Evolutionary conservation across 2,888 invertebrate species (phyloP).

Genomic region (Tetragonula carbonaria): DNA sequence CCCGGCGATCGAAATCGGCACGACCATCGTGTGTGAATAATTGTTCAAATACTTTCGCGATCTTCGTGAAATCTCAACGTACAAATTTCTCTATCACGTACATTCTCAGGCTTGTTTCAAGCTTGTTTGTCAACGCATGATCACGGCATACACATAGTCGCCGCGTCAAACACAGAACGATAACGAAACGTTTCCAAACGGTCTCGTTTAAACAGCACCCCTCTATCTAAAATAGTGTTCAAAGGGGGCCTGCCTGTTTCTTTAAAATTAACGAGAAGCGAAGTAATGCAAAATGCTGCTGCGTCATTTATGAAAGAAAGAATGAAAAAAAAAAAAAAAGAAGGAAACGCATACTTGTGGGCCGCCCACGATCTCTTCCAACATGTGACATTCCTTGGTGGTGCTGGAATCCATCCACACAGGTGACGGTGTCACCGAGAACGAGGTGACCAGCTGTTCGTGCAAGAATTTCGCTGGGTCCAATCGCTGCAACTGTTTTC

Average conservation of each 20-base stretch:
- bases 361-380: constrained; percentile 94
- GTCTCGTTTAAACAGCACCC: background rate
- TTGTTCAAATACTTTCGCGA: too few species aligned
- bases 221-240: background rate
- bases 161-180: too few species aligned
- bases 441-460: constrained; percentile 92
- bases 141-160: too few species aligned
- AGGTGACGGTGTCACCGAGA: constrained; percentile 92
- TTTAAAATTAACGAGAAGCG: background rate
- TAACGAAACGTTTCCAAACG: background rate
- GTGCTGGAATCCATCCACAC: constrained; percentile 99
- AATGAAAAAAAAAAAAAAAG: too few species aligned
- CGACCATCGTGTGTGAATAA: background rate
- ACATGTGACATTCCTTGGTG: constrained; percentile 89
- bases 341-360: constrained; percentile 86
- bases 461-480: constrained; percentile 91
- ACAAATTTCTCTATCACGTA: too few species aligned
- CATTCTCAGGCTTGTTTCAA: too few species aligned
- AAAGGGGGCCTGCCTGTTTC: too few species aligned
- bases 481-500: constrained; percentile 87
- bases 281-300: background rate
- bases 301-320: background rate
- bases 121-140: too few species aligned
- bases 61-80: too few species aligned
- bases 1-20: background rate